phyloP scores from a whole-genome alignment of 1,140 invertebrate species.

The Bombus waltoni region DNA sequence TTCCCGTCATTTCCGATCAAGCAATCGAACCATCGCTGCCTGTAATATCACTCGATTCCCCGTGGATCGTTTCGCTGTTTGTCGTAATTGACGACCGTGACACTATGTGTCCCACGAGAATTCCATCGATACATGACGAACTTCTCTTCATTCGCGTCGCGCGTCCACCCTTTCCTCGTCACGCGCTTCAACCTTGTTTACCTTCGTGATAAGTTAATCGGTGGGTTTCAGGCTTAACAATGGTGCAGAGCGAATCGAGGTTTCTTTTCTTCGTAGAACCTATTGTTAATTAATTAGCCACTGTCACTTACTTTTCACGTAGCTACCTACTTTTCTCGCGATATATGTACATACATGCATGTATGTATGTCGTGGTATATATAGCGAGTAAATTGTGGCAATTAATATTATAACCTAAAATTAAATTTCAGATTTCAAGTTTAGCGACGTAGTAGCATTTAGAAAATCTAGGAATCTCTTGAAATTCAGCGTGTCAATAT shows the following conservation, averaged over 20 bases:
- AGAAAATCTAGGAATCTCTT: too few species aligned
- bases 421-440: too few species aligned
- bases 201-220: slow-evolving; percentile 14
- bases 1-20: slow-evolving; percentile 27
- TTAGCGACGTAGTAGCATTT: too few species aligned
- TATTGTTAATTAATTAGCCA: not conserved
- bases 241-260: not conserved
- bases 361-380: too few species aligned
- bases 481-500: too few species aligned
- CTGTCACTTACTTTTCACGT: not conserved
- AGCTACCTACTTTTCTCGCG: not conserved
- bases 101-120: not conserved
- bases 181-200: not conserved
- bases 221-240: not conserved
- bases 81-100: slow-evolving; percentile 29
- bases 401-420: too few species aligned
- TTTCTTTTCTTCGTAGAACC: not conserved
- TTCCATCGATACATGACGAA: slow-evolving; percentile 8
- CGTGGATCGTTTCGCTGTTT: not conserved
- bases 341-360: too few species aligned
- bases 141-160: not conserved
- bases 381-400: too few species aligned
- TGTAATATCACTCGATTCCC: slow-evolving; percentile 24
- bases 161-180: not conserved
- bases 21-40: slow-evolving; percentile 19